Percentiles rank a stretch among this genome's conserved stretches.
These are phyloP conservation scores for Corythornis madagascariensis DNA, from an alignment of 2,113 vertebrate genomes.

Conservation along the genomic window DNA sequence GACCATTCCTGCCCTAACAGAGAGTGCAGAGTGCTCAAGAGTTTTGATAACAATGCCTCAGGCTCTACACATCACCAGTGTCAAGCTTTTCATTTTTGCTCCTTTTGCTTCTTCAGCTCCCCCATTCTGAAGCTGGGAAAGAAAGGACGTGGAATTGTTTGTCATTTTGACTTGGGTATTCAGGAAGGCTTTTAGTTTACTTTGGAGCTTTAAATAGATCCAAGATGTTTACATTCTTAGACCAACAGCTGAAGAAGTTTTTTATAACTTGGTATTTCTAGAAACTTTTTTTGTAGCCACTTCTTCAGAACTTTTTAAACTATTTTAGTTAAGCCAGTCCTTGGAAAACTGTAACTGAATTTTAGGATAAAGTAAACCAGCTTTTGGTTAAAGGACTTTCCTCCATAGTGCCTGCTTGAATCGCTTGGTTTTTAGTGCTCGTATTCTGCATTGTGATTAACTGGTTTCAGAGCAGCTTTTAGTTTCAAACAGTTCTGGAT, in stretches of 20 bases:
- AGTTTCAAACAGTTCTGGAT: neutral
- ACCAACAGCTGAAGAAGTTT: neutral
- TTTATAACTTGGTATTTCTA: neutral
- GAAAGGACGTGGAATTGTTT: neutral
- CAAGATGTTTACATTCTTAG: neutral
- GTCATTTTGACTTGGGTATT: neutral
- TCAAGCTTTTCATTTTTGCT: neutral
- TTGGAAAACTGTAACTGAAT: neutral
- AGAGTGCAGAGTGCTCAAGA: neutral
- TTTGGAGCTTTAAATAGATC: neutral
- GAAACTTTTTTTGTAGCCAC: neutral
- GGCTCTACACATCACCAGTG: neutral
- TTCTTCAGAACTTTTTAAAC: neutral
- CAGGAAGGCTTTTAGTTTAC: neutral
- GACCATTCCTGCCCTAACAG: neutral
- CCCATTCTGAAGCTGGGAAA: neutral
- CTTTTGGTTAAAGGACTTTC: neutral
- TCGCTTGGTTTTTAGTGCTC: neutral
- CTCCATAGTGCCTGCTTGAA: neutral
- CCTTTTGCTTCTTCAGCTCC: neutral
- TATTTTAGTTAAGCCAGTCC: neutral
- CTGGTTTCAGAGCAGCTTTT: neutral
- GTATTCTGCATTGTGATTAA: neutral
- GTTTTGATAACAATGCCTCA: neutral
- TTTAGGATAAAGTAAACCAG: neutral